Conservation (phyloP, 2,888 invertebrate genomes). For the Metacarcinus magister region DNA sequence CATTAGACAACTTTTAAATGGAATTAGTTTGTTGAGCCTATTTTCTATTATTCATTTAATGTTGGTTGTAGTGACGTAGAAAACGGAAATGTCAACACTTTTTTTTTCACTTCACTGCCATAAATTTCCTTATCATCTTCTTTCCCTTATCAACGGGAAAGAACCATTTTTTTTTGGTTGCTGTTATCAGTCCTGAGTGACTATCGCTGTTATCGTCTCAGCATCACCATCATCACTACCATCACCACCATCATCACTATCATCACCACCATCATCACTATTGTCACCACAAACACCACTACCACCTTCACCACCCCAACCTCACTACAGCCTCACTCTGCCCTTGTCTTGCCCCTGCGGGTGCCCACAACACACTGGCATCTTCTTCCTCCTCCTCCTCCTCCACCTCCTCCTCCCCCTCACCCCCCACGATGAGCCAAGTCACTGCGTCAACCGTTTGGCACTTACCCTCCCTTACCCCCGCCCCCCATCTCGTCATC, state of each 20-base stretch:
- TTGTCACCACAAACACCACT: not conserved
- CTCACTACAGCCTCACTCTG: not conserved
- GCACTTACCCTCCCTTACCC: slow-evolving; percentile 9
- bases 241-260: not conserved
- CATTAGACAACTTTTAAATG: not conserved
- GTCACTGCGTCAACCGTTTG: slow-evolving; percentile 46
- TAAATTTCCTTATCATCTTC: not conserved
- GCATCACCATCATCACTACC: not conserved
- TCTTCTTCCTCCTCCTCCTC: not conserved
- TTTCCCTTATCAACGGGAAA: not conserved
- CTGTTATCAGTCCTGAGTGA: too few relatives aligned
- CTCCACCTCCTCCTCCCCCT: not conserved
- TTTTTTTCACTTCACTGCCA: not conserved
- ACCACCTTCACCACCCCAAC: not conserved
- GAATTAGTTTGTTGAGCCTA: not conserved
- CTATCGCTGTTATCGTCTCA: not conserved
- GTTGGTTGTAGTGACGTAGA: not conserved
- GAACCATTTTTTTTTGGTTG: not conserved
- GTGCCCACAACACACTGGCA: not conserved
- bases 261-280: not conserved
- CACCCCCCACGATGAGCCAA: slow-evolving; percentile 32
- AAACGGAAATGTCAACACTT: not conserved
- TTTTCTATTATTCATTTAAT: not conserved
- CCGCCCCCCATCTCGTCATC: not conserved
- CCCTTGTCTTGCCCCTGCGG: not conserved